A percentile compares a stretch with the other conserved stretches of the same genome.
Evolutionary conservation across 2,113 vertebrate species (phyloP).

Genomic region (Balaeniceps rex): DNA sequence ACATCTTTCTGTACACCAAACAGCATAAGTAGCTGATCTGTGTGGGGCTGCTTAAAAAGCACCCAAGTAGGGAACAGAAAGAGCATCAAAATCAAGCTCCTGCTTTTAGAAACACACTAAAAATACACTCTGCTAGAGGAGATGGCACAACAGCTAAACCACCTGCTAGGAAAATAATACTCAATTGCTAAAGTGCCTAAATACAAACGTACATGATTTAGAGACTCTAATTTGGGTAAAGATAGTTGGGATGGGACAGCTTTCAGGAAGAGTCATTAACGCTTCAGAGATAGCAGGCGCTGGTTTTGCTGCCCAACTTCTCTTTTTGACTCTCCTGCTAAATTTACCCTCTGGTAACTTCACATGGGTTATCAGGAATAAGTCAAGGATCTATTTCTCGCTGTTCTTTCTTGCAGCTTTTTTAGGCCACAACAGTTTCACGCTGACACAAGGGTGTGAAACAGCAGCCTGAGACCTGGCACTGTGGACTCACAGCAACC

Average conservation of each 20-base stretch:
- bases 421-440: not conserved
- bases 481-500: not conserved
- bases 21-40: not conserved
- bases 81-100: conserved; percentile 9
- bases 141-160: conserved; percentile 33
- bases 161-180: conserved; percentile 29
- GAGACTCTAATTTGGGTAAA: not conserved
- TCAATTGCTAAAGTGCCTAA: not conserved
- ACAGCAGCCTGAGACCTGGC: not conserved
- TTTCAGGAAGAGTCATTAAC: not conserved
- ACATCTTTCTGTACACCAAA: not conserved
- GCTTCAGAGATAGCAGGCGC: not conserved
- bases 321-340: not conserved
- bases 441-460: fast-evolving
- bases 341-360: not conserved
- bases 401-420: not conserved
- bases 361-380: not conserved
- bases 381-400: not conserved
- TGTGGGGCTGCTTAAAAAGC: not conserved
- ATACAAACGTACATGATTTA: not conserved
- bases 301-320: not conserved
- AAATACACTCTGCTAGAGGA: not conserved
- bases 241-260: not conserved
- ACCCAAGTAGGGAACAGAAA: not conserved
- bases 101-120: conserved; percentile 37